These are phyloP conservation scores for Platyura marginata DNA, from an alignment of 1,140 invertebrate species.

Conservation along the genomic window DNA sequence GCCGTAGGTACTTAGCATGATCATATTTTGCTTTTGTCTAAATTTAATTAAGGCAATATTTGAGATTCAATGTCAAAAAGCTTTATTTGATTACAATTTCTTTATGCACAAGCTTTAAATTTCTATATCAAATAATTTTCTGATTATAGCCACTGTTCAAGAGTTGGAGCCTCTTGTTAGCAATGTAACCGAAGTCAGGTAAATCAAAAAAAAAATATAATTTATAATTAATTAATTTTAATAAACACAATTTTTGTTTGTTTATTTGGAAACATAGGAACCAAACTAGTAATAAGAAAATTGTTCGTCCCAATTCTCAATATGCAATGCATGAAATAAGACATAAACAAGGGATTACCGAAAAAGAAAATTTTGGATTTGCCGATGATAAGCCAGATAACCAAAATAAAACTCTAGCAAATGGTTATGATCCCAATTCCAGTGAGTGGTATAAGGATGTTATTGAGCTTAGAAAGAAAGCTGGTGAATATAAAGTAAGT, in stretches of 20 bases:
- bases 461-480: slow-evolving; percentile 72
- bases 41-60: too few relatives aligned
- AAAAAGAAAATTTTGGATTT: slow-evolving; percentile 24
- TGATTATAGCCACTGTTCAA: slow-evolving; percentile 24
- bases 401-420: slow-evolving; percentile 10
- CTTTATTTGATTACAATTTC: too few relatives aligned
- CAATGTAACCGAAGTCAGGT: slow-evolving; percentile 36
- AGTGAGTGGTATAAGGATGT: slow-evolving; percentile 67
- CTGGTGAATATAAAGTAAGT: slow-evolving; percentile 74
- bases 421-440: slow-evolving; percentile 23
- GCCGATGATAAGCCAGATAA: slow-evolving; percentile 6
- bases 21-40: too few relatives aligned
- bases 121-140: too few relatives aligned
- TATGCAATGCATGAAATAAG: slow-evolving; percentile 49
- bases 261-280: too few relatives aligned
- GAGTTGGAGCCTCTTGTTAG: slow-evolving; percentile 65
- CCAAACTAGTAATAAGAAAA: slow-evolving; percentile 15
- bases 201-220: too few relatives aligned
- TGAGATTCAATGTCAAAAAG: too few relatives aligned
- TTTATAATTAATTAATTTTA: too few relatives aligned
- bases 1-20: too few relatives aligned
- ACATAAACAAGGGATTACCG: slow-evolving; percentile 24
- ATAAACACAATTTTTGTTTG: too few relatives aligned
- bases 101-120: too few relatives aligned
- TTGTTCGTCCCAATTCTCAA: slow-evolving; percentile 52